Base-by-base conservation (phyloP, 2,888 invertebrate genomes). In the Papilio gigon region DNA sequence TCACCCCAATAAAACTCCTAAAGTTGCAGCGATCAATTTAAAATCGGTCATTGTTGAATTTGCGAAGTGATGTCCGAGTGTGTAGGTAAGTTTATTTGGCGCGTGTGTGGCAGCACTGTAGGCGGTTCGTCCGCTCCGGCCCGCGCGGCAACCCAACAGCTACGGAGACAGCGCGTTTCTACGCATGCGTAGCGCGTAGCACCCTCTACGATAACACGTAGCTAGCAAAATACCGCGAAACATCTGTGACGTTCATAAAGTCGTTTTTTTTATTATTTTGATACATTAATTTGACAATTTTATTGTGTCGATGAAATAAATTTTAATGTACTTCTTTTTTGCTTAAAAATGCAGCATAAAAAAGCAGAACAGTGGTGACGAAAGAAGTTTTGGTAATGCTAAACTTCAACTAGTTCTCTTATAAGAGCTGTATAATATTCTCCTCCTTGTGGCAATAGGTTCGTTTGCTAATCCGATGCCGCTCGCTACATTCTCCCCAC, bases 361-460 rank as follows among this genome's bases (percentile, higher is more conserved):
- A 40, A 4, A 53, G 27, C n/a, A 20, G 9, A 11, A 42, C n/a
- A 42, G 0, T 42, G 8, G 42, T 17, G 4, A 2, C 4, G n/a
- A n/a, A 11, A 17, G 2, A 14, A 25, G 5, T 25, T 1, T 5
- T 14, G 14, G 8, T 37, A 61, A 73, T 71, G 68, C 68, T 71
- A 68, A 73, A 42, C 27, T 63, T 65, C 63, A 69, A 61, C 68
- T 6, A 44, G 65, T 40, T 35, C 30, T 67, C 60, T 30, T 73
- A 76, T 83, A 85, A 84, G 84, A 75, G 76, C 67, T 72, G 74
- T 74, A 77, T 80, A 85, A 85, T 80, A 76, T 72, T 74, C 73
- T 22, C 78, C 79, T 84, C 85, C 82, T 83, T 74, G 77, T 78
- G 83, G 82, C 78, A 74, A 74, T 72, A 73, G 72, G 80, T 81